phyloP scores from a whole-genome alignment of 2,113 vertebrate species.

The Balaeniceps rex region DNA sequence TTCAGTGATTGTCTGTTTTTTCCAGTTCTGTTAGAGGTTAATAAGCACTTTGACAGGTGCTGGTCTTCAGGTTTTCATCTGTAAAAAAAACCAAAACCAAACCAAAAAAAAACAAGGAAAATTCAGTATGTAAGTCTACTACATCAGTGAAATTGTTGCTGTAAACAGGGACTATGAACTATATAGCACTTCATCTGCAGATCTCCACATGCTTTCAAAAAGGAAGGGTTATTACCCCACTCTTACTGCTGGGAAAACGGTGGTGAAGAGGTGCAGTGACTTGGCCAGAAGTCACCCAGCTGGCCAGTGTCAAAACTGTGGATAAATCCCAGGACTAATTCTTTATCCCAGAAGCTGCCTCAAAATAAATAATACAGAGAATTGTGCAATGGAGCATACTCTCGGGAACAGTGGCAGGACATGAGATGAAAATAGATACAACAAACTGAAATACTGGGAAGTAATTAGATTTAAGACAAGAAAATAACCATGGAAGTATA shows the following conservation, averaged over 20 bases:
- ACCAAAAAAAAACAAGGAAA: not conserved
- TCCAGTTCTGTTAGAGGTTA: not conserved
- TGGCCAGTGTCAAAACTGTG: constrained; percentile 6
- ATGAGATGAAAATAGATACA: not conserved
- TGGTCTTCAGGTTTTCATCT: not conserved
- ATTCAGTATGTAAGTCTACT: not conserved
- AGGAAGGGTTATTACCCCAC: not conserved
- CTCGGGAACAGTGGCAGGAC: not conserved
- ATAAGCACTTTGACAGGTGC: not conserved
- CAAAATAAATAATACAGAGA: constrained; percentile 24
- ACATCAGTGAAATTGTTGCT: not conserved
- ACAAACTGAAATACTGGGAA: not conserved
- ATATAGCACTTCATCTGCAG: not conserved
- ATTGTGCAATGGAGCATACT: constrained; percentile 16
- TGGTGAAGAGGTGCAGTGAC: not conserved
- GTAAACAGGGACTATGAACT: not conserved
- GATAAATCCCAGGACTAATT: constrained; percentile 40
- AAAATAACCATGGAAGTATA: not conserved
- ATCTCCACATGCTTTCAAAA: not conserved
- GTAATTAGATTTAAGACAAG: not conserved
- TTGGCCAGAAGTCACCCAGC: not conserved
- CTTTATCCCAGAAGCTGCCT: constrained; percentile 12
- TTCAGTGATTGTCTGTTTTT: not conserved
- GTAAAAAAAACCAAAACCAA: not conserved
- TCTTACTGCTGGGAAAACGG: not conserved